Evolutionary conservation across 2,888 invertebrate species (phyloP), one percentile per base, ranked within the genome.

Genomic region (Sinotaia quadrata): DNA sequence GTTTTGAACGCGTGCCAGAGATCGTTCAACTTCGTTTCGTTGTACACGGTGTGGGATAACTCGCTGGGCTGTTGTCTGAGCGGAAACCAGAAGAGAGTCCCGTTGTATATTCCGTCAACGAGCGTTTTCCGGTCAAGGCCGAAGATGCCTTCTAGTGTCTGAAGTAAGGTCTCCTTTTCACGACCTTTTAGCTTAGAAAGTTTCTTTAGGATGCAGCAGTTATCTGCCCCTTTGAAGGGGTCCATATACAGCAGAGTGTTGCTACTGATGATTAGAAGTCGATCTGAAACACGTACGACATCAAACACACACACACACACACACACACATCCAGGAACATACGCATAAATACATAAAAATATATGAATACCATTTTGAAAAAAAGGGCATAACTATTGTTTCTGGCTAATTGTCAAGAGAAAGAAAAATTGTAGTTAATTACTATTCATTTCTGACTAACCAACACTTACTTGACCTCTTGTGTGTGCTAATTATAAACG

Each of bases 41-140:
- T 60, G 63, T 83, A 84, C 15, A 79, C 41, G 4, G 71, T 81
- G 10, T 76, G 72, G 29, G 82, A 84, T 12, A 85, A 66, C 4
- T 75, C 71, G n/a, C 85, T 84, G 21, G 60, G 31, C 10, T 41
- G 56, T 37, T 72, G 67, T 3, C 86, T 75, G 27, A 86, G 72
- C 7, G 85, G 85, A 69, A 86, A 86, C 74, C 85, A 76, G 66
- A 86, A 85, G 36, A 86, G 33, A 12, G 85, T 85, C 31, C 85
- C 85, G 8, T 68, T 18, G 69, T 73, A 84, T 62, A 67, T 66
- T 5, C 81, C 79, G n/a, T n/a, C n/a, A 4, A 60, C 56, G 2
- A 69, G 52, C 10, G 81, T 71, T 1, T 71, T 63, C n/a, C 68
- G 63, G 21, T 70, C 36, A 27, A 78, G 71, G 33, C 77, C 81